Evolutionary conservation across 64 coral and sea anemone species (phyloP), one percentile per base, ranked within the genome.

Genomic region (Pocillopora damicornis): DNA sequence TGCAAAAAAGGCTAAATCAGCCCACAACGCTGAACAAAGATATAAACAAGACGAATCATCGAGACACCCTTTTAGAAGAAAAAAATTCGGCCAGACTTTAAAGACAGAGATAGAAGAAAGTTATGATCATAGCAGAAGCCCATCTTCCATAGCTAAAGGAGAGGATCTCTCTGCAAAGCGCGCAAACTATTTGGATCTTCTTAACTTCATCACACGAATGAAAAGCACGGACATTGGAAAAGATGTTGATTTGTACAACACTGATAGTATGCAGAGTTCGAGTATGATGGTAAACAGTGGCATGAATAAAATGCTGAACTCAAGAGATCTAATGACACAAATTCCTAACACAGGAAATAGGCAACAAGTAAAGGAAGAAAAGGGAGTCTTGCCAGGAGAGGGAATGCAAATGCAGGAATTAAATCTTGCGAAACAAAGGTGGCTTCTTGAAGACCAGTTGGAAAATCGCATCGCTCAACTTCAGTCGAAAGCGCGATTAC

Each of bases 141-240:
- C 5, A 20, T 16, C 80, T 64, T 66, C n/a, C 25, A 25, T 71
- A 7, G 0, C 10, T 15, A 5, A 58, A 45, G 64, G 57, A 5
- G 64, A 72, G 11, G 65, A 85, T 7, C 67, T 85, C 58, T 73
- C 81, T 16, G 64, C 81, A 26, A 72, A 56, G 14, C 81, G 81
- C 14, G 81, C 81, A 72, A 85, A 85, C 38, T 17, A 85, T 18
- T 38, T 85, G 51, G 81, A 85, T 73, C 65, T 85, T 13, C 65
- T 85, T 45, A 85, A 51, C 65, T 85, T 85, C 64, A 85, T 85
- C 9, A 22, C 63, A 30, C 81, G 61, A 23, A 85, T 85, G 81
- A 85, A 85, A 85, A 71, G 38, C 11, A 38, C 13, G n/a, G 81
- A 85, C 37, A 66, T 66, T 12, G 37, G 45, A 73, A 17, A 11